Percentiles rank a stretch among this genome's conserved stretches.
phyloP scores from a whole-genome alignment of 2,888 invertebrate species.

The Ormia ochracea region DNA sequence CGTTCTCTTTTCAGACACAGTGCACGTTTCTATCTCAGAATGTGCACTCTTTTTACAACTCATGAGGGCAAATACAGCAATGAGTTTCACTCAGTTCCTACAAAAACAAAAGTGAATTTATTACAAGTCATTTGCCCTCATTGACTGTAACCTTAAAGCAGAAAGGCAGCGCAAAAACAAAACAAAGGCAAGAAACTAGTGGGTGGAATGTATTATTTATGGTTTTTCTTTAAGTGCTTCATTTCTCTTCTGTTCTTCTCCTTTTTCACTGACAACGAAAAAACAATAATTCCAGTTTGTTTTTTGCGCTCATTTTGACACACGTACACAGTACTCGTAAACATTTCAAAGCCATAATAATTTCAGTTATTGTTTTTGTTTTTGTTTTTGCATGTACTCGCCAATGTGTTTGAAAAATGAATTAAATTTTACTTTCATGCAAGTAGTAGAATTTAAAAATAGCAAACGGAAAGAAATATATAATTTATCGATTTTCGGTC shows the following conservation, averaged over 20 bases:
- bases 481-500: neutral
- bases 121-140: conserved; percentile 62
- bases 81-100: conserved; percentile 31
- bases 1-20: neutral
- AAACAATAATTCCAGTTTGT: neutral
- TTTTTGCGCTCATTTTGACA: neutral
- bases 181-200: conserved; percentile 56
- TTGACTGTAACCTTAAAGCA: conserved; percentile 71
- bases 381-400: neutral
- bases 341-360: conserved; percentile 25
- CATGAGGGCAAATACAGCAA: neutral
- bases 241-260: conserved; percentile 11
- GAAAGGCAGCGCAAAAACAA: conserved; percentile 1
- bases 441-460: conserved; percentile 44
- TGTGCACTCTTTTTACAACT: neutral
- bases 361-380: conserved; percentile 14
- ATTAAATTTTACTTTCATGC: conserved; percentile 3
- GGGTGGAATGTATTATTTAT: conserved; percentile 71
- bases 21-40: neutral
- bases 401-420: neutral
- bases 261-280: neutral
- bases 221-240: conserved; percentile 32
- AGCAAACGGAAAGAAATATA: too few relatives aligned
- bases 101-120: conserved; percentile 43
- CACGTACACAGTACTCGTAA: neutral